Evolutionary conservation across 1,140 invertebrate species (phyloP).

Genomic region (Luehdorfia chinensis): DNA sequence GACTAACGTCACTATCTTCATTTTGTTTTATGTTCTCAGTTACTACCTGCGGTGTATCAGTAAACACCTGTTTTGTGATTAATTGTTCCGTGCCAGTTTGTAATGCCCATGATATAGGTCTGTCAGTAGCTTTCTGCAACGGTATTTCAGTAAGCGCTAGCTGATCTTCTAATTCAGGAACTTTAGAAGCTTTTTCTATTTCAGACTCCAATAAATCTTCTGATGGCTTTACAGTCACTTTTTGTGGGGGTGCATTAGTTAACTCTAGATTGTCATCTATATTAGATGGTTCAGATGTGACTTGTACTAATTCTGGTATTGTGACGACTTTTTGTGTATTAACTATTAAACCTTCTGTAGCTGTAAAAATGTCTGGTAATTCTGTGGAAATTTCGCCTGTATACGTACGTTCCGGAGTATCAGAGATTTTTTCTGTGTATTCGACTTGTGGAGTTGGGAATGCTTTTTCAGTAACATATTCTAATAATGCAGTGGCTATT

Average conservation of each 20-base stretch:
- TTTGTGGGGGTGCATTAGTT: slow-evolving; percentile 6
- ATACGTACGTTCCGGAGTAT: not conserved
- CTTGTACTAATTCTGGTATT: slow-evolving; percentile 6
- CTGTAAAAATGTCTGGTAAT: not conserved
- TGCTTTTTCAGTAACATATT: not conserved
- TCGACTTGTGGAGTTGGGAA: not conserved
- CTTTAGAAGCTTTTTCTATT: not conserved
- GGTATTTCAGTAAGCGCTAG: not conserved
- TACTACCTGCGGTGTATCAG: slow-evolving; percentile 12
- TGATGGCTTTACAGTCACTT: not conserved
- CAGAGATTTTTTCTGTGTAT: not conserved
- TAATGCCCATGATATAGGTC: not conserved
- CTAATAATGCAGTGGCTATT: not conserved
- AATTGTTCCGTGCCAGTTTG: not conserved
- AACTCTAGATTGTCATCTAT: not conserved
- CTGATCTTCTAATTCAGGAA: not conserved
- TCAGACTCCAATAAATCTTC: not conserved
- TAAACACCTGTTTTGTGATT: not conserved
- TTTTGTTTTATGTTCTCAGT: slow-evolving; percentile 1
- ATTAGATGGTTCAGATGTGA: not conserved
- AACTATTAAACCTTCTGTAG: too few species aligned
- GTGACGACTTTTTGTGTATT: not conserved
- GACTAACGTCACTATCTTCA: not conserved
- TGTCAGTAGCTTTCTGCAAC: not conserved
- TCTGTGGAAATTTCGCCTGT: not conserved